Evolutionary conservation across 2,888 invertebrate species (phyloP).

Genomic region (Urechis unicinctus): DNA sequence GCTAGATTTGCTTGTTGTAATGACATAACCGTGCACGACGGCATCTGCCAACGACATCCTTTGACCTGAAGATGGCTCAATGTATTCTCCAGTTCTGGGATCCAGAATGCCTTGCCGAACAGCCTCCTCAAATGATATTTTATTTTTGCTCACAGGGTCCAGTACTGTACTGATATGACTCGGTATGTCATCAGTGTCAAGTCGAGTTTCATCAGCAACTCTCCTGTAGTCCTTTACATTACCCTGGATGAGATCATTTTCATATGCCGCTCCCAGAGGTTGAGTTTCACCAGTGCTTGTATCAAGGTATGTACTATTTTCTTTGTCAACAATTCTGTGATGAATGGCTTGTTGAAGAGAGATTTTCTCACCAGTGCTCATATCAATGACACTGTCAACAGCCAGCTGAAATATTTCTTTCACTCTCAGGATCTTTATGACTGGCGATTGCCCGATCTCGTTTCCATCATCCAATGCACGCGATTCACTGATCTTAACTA

Average conservation of each 20-base stretch:
- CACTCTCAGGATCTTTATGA: slow-evolving; percentile 29
- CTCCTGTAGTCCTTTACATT: slow-evolving; percentile 6
- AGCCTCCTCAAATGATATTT: slow-evolving; percentile 30
- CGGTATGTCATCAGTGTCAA: background rate
- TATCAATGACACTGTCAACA: slow-evolving; percentile 49
- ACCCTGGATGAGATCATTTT: slow-evolving; percentile 10
- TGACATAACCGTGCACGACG: slow-evolving; percentile 7
- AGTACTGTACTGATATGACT: slow-evolving; percentile 28
- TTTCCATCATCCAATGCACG: no score
- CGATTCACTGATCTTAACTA: no score
- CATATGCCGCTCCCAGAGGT: slow-evolving; percentile 7
- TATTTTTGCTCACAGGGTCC: slow-evolving; percentile 47
- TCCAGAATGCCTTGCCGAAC: background rate
- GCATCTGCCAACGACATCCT: slow-evolving; percentile 4
- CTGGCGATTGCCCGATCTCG: slow-evolving; percentile 22
- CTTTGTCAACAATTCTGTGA: slow-evolving; percentile 63
- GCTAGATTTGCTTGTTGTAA: slow-evolving; percentile 2
- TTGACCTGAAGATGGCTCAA: slow-evolving; percentile 9
- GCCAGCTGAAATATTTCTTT: slow-evolving; percentile 35
- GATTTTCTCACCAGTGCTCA: slow-evolving; percentile 76
- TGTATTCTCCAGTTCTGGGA: slow-evolving; percentile 3
- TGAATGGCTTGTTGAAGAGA: slow-evolving; percentile 62
- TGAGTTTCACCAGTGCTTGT: slow-evolving; percentile 8
- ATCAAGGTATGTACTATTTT: slow-evolving; percentile 28
- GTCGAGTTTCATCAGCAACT: slow-evolving; percentile 10